Evolutionary conservation across 2,797 vertebrate genomes (phyloP).

Genomic region (Vultur gryphus): DNA sequence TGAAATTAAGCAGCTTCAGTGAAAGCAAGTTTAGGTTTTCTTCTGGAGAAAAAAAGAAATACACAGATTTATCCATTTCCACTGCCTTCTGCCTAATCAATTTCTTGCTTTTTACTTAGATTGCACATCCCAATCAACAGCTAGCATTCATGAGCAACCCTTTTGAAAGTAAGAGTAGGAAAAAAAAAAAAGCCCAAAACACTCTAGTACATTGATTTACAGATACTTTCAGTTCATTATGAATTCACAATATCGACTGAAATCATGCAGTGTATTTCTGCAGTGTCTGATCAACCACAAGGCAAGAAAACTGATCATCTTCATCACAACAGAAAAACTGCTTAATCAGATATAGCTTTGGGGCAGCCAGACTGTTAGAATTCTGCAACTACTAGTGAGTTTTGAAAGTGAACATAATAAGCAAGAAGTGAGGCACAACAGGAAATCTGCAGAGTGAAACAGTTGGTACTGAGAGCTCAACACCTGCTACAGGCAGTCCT

Average conservation of each 20-base stretch:
- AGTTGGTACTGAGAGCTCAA: background rate
- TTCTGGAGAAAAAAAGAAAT: background rate
- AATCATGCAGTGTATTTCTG: background rate
- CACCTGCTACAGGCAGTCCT: background rate
- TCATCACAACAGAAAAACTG: background rate
- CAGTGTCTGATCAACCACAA: background rate
- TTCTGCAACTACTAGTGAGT: background rate
- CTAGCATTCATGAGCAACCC: background rate
- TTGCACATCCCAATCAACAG: background rate
- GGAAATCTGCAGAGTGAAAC: background rate
- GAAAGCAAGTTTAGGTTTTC: background rate
- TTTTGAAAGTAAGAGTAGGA: background rate
- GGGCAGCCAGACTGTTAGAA: background rate
- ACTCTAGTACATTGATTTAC: background rate
- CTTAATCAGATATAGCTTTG: background rate
- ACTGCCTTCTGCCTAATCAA: background rate
- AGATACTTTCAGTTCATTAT: background rate
- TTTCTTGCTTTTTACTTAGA: background rate
- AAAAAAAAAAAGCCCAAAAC: fast-evolving
- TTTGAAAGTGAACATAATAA: background rate
- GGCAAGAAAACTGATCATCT: background rate
- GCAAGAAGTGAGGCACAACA: background rate
- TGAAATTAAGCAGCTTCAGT: background rate
- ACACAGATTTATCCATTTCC: background rate
- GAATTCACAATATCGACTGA: background rate